Percentiles rank a stretch among this genome's conserved stretches.
Conservation (phyloP, 2,113 vertebrate species). For the Gavialis gangeticus region DNA sequence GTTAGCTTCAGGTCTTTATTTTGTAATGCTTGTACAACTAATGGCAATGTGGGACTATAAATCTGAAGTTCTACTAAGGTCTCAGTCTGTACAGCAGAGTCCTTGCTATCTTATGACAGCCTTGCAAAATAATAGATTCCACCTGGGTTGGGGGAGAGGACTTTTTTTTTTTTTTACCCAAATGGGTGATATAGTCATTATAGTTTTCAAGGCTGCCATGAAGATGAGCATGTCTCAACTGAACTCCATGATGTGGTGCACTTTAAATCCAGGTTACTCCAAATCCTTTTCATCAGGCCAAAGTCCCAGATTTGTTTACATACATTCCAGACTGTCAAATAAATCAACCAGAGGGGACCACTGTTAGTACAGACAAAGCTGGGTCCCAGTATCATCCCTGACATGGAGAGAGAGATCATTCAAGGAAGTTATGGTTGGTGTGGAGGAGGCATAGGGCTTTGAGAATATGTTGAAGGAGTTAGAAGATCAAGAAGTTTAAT, state of each 20-base stretch:
- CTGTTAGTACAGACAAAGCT: background rate
- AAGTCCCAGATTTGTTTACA: background rate
- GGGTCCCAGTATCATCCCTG: background rate
- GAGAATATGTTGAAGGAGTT: background rate
- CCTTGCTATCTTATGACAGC: background rate
- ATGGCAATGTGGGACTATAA: background rate
- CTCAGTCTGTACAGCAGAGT: background rate
- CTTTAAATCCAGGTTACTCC: background rate
- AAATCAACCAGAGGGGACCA: background rate
- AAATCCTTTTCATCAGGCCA: background rate
- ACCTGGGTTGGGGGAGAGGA: no score
- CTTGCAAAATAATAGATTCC: background rate
- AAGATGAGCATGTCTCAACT: background rate
- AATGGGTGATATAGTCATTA: background rate
- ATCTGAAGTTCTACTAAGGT: background rate
- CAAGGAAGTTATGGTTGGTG: background rate
- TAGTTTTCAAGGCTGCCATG: background rate
- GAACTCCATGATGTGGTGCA: background rate
- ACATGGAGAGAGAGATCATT: background rate
- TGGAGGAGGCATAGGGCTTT: background rate
- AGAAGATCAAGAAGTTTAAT: background rate
- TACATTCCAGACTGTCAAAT: background rate
- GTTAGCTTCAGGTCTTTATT: constrained; percentile 4
- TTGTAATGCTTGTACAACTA: background rate
- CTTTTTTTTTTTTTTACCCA: background rate